Conservation (phyloP, 2,797 vertebrate genomes). For the Sebastiscus tertius region DNA sequence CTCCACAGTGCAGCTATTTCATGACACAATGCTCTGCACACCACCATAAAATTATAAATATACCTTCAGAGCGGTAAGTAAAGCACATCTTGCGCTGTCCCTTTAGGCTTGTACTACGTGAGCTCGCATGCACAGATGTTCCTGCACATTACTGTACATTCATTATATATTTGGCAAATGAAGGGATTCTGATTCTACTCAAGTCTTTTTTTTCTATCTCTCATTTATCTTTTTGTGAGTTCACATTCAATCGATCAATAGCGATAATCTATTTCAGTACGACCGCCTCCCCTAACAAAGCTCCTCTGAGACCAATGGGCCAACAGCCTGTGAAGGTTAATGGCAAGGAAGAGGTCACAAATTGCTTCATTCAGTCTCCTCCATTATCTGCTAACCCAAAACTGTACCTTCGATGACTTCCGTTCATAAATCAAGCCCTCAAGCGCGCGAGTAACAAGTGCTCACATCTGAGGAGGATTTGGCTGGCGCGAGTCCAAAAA, state of each 20-base stretch:
- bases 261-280: conserved; percentile 38
- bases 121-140: conserved; percentile 3
- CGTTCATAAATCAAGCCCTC: conserved; percentile 51
- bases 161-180: conserved; percentile 40
- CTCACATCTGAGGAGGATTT: conserved; percentile 26
- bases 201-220: neutral
- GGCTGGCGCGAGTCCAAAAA: conserved; percentile 16
- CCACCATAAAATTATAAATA: neutral
- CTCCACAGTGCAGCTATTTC: neutral
- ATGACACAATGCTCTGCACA: neutral
- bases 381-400: conserved; percentile 49
- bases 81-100: conserved; percentile 3
- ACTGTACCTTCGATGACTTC: conserved; percentile 27
- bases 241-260: conserved; percentile 47
- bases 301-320: conserved; percentile 30
- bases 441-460: conserved; percentile 20
- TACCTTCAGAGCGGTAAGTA: neutral
- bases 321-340: conserved; percentile 52
- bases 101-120: neutral
- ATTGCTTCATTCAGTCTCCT: conserved; percentile 50
- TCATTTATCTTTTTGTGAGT: conserved; percentile 25
- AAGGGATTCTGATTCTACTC: conserved; percentile 13
- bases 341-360: conserved; percentile 45
- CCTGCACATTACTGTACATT: conserved; percentile 4
- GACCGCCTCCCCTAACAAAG: conserved; percentile 12